Base-by-base conservation (phyloP, 2,113 vertebrate species). In the Tenebrosternarchus preto region DNA sequence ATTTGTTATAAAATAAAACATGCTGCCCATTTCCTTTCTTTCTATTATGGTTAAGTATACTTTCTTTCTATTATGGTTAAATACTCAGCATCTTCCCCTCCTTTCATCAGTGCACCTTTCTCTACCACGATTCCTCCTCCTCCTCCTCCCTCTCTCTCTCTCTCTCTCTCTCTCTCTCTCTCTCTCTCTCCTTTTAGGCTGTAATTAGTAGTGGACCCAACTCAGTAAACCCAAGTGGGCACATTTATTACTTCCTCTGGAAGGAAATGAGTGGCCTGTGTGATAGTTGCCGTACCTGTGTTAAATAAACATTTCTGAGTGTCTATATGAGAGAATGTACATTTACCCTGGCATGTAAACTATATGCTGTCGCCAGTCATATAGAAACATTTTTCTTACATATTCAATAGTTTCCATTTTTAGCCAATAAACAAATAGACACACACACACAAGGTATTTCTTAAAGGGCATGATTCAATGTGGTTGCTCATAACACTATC, bases 211-310 rank as follows among this genome's bases (percentile, higher is more conserved):
- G 89, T 86, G 82, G 81, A 84, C 86, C 85, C 88, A 87, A 84
- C 78, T 88, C 55, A 90, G 92, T 94, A 92, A 90, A 93, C 88
- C 89, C 90, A 91, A 94, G 92, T 75, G 82, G 87, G 89, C 87
- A 91, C 92, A 74, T 96, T 96, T 95, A 97, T 92, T 92, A 95
- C 94, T 96, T 97, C 96, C 95, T 95, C 91, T 93, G 89, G 85
- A 91, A 95, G 96, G 94, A 96, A 96, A 94, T 90, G 91, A 93
- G 92, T 91, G 87, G 89, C 92, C 90, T 84, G 91, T 76, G 85
- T 82, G 85, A 85, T 89, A 89, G 61, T 86, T 50, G 76, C 91
- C 90, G 91, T 92, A 92, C 94, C 92, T 93, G 93, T 87, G 87
- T 92, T 88, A 92, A 61, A 83, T 94, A 92, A 94, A 93, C 89